Evolutionary conservation across 2,797 vertebrate genomes (phyloP), one percentile per base, ranked within the genome.

Genomic region (Urophycis tenuis): DNA sequence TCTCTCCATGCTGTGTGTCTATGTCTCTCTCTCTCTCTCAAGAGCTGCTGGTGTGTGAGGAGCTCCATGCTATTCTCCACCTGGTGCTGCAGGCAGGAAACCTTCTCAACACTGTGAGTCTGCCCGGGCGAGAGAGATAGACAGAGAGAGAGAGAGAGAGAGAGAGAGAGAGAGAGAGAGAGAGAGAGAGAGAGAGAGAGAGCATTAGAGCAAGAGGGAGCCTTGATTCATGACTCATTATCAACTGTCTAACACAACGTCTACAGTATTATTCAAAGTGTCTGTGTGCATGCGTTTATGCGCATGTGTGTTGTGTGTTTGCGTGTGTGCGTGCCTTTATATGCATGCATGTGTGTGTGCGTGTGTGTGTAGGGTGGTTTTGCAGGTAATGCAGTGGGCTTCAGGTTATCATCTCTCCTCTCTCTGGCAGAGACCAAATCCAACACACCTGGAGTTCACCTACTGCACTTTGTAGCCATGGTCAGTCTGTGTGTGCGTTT

Each of bases 401-500:
- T 98, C 92, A 96, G 95, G 80, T 90, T 98, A 79, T 97, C 97
- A 0, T 98, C 97, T 4, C 93, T 98, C 81, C 94, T 96, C 79
- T 95, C 95, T 83, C 90, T 98, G 84, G 94, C 95, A 1, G 96
- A 98, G 87, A 98, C 95, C 17, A 98, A 95, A 88, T 94, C 96
- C 82, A 98, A 98, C 90, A 97, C 94, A 81, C 96, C 96, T 17
- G 96, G 96, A 49, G 96, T 98, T 95, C 97, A 94, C 85, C 94
- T 98, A 86, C 92, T 98, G 83, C 96, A 98, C 90, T 97, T 98
- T 81, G 96, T 98, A 0, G 96, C 95, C 82, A 93, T 95, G 95
- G 97, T 98, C 86, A 77, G 94, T 89, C 4, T 25, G 31, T 74
- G 35, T 36, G n/a, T 64, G 36, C 77, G 73, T 33, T 14, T 76